phyloP scores from a whole-genome alignment of 2,888 invertebrate genomes.

The Rapana venosa region DNA sequence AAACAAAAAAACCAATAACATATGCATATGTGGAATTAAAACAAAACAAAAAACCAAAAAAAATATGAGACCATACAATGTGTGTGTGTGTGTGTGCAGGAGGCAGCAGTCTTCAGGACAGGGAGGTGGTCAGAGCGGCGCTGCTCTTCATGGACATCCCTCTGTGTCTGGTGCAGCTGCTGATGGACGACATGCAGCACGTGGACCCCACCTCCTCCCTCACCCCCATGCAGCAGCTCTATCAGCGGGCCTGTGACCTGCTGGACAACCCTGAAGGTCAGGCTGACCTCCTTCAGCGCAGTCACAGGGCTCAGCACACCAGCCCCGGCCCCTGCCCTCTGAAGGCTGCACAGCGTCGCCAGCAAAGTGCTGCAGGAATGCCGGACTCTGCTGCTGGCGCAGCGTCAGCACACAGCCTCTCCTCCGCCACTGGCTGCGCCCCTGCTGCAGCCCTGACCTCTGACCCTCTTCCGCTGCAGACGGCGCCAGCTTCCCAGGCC shows the following conservation, averaged over 20 bases:
- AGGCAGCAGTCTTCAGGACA: background rate
- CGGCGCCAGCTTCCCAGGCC: background rate
- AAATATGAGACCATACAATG: background rate
- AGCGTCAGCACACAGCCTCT: background rate
- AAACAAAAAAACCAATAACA: no score
- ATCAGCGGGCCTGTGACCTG: background rate
- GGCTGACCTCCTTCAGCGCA: background rate
- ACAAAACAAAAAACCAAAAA: no score
- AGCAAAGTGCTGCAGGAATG: conserved; percentile 7
- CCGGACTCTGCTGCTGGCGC: background rate
- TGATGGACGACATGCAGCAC: background rate
- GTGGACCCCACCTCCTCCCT: background rate
- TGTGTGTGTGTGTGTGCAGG: background rate
- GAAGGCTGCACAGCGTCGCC: background rate
- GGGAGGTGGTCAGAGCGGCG: background rate
- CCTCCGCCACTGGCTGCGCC: background rate
- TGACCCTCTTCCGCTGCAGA: background rate
- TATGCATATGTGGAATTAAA: no score
- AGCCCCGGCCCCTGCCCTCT: background rate
- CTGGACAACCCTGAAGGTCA: background rate
- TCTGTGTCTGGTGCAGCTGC: background rate
- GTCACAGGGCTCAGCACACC: background rate
- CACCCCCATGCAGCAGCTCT: conserved; percentile 8
- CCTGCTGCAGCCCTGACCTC: background rate
- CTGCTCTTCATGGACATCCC: conserved; percentile 23